These are phyloP conservation scores for Sphaeramia orbicularis DNA, from an alignment of 2,797 vertebrate species.

Conservation along the genomic window DNA sequence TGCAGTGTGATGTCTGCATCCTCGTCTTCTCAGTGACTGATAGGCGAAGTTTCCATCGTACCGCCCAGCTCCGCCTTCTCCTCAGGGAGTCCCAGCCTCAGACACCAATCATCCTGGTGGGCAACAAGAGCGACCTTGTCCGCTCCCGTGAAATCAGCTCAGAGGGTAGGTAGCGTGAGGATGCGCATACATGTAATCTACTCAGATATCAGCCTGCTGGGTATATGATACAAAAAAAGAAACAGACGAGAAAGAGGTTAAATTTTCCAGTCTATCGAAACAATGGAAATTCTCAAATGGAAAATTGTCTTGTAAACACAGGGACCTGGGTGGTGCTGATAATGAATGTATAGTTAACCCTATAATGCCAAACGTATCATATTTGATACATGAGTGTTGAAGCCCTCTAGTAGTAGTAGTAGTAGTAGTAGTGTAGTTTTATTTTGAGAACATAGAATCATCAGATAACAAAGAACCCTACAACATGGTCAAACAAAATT, in stretches of 20 bases:
- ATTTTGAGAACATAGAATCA: too few relatives aligned
- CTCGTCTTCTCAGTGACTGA: constrained; percentile 95
- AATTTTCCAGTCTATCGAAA: constrained; percentile 13
- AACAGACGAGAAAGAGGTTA: constrained; percentile 17
- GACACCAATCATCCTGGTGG: constrained; percentile 92
- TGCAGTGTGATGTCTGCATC: constrained; percentile 91
- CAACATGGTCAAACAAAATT: too few relatives aligned
- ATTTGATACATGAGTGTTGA: too few relatives aligned
- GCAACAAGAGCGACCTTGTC: constrained; percentile 95
- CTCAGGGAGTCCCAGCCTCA: constrained; percentile 88
- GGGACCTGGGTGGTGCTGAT: too few relatives aligned
- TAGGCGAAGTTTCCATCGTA: constrained; percentile 90
- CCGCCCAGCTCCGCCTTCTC: constrained; percentile 89
- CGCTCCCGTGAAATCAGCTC: constrained; percentile 91
- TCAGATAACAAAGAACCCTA: too few relatives aligned
- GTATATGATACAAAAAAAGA: constrained; percentile 34
- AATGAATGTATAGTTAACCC: too few relatives aligned
- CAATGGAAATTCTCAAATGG: constrained; percentile 17
- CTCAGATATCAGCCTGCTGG: constrained; percentile 10
- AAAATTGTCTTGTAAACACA: constrained; percentile 11
- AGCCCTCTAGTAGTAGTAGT: too few relatives aligned
- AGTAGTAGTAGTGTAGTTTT: too few relatives aligned
- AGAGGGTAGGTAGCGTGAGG: constrained; percentile 83
- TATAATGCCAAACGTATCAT: too few relatives aligned
- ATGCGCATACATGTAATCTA: neutral